Evolutionary conservation across 2,888 invertebrate species (phyloP).

Genomic region (Calameuta idolon): DNA sequence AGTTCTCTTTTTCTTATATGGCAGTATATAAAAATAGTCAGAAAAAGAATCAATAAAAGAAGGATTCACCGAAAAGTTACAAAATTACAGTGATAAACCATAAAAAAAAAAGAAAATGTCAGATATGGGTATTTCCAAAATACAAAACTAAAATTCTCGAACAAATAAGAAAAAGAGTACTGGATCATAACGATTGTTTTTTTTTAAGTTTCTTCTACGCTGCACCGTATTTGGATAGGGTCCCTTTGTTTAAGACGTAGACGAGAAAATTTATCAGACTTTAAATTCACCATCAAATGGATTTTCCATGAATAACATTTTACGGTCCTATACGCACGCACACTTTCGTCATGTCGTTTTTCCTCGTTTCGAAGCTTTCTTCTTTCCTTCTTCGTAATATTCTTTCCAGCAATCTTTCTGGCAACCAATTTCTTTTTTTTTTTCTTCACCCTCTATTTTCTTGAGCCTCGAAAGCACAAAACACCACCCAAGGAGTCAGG

Average conservation of each 20-base stretch:
- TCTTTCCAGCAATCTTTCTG: not conserved
- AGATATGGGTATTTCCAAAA: not conserved
- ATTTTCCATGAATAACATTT: not conserved
- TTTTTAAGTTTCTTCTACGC: not conserved
- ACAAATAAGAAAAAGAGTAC: not conserved
- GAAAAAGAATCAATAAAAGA: not conserved
- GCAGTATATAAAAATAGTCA: constrained; percentile 3
- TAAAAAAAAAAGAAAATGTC: too few relatives aligned
- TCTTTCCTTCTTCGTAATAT: not conserved
- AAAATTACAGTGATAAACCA: not conserved
- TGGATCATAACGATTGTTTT: not conserved
- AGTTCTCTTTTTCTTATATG: not conserved
- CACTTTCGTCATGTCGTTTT: too few relatives aligned
- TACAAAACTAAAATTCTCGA: not conserved
- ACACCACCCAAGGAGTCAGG: not conserved
- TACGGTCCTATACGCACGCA: not conserved
- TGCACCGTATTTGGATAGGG: not conserved
- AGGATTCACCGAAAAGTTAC: not conserved
- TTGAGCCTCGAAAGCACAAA: not conserved
- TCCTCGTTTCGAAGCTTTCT: not conserved
- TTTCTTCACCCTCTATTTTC: not conserved
- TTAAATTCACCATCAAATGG: not conserved
- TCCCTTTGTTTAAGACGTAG: not conserved
- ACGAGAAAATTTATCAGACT: not conserved
- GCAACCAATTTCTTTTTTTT: not conserved